A percentile compares a stretch with the other conserved stretches of the same genome.
Evolutionary conservation across 2,113 vertebrate genomes (phyloP).

Genomic region (Maccullochella peelii): DNA sequence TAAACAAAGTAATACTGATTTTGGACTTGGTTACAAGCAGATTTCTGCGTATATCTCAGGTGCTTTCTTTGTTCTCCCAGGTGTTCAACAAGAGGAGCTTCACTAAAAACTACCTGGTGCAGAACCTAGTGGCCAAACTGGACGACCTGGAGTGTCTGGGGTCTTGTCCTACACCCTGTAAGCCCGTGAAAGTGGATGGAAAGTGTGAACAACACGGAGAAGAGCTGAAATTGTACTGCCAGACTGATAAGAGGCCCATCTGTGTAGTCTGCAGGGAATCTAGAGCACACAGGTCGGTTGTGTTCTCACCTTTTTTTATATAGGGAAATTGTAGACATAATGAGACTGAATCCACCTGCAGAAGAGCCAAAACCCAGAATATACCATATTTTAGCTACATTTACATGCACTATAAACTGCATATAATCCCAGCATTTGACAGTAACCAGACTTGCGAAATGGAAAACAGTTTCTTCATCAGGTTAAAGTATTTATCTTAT

Average conservation of each 20-base stretch:
- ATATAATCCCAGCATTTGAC: not conserved
- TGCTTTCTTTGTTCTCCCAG: slow-evolving; percentile 54
- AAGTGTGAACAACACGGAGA: slow-evolving; percentile 84
- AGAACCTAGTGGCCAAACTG: slow-evolving; percentile 85
- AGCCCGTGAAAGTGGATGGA: slow-evolving; percentile 74
- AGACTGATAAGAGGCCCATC: slow-evolving; percentile 82
- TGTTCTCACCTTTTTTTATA: not conserved
- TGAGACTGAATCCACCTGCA: not conserved
- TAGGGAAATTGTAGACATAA: not conserved
- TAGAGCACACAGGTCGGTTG: slow-evolving; percentile 80
- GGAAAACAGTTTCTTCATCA: not conserved
- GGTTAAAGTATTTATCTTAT: not conserved
- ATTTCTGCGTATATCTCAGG: not conserved
- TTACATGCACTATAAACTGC: not conserved
- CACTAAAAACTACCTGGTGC: slow-evolving; percentile 86
- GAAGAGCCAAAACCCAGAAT: too few relatives aligned
- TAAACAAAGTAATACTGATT: not conserved
- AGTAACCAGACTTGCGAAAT: not conserved
- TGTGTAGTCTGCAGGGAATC: slow-evolving; percentile 87
- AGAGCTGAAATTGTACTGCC: slow-evolving; percentile 85
- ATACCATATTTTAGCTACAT: too few relatives aligned
- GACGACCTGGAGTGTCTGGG: slow-evolving; percentile 81
- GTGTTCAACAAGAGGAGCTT: slow-evolving; percentile 84
- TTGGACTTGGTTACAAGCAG: not conserved
- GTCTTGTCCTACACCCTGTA: slow-evolving; percentile 57